These are phyloP conservation scores for Macrophya alboannulata DNA, from an alignment of 2,888 invertebrate species.

Conservation along the genomic window DNA sequence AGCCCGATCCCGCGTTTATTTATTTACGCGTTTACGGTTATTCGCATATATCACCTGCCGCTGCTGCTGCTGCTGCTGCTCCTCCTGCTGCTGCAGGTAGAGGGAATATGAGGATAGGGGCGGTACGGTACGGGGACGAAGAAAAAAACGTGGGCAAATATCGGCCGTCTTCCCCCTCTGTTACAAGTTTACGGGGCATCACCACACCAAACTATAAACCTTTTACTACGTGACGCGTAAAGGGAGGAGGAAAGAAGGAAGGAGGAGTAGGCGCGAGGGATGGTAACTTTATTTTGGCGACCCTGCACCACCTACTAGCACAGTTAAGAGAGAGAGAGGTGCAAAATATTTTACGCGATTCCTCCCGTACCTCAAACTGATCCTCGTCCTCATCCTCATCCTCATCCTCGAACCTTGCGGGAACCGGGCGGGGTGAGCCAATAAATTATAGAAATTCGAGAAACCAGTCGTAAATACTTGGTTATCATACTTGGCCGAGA, in stretches of 20 bases:
- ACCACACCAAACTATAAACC: slow-evolving; percentile 46
- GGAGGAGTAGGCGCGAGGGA: not conserved
- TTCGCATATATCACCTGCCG: slow-evolving; percentile 47
- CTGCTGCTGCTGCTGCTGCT: not conserved
- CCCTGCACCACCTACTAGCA: not conserved
- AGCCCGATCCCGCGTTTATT: slow-evolving; percentile 39
- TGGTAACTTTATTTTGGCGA: slow-evolving; percentile 34
- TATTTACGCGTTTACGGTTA: slow-evolving; percentile 47
- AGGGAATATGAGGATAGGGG: not conserved
- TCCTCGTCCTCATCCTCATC: not conserved
- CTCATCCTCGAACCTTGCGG: not conserved
- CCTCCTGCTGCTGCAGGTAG: not conserved
- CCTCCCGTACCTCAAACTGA: not conserved
- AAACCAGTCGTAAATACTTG: slow-evolving; percentile 76
- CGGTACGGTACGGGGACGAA: not conserved
- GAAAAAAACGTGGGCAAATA: not conserved
- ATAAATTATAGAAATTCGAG: slow-evolving; percentile 75
- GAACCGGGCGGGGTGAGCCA: slow-evolving; percentile 62
- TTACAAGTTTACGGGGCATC: slow-evolving; percentile 8
- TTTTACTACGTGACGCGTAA: slow-evolving; percentile 53
- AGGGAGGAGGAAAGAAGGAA: not conserved
- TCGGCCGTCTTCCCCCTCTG: not conserved
- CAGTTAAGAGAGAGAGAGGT: not conserved
- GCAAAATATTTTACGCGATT: slow-evolving; percentile 43
- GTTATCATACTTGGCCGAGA: slow-evolving; percentile 76